Conservation (phyloP, 2,113 vertebrate genomes). For the Nycticryphes semicollaris region DNA sequence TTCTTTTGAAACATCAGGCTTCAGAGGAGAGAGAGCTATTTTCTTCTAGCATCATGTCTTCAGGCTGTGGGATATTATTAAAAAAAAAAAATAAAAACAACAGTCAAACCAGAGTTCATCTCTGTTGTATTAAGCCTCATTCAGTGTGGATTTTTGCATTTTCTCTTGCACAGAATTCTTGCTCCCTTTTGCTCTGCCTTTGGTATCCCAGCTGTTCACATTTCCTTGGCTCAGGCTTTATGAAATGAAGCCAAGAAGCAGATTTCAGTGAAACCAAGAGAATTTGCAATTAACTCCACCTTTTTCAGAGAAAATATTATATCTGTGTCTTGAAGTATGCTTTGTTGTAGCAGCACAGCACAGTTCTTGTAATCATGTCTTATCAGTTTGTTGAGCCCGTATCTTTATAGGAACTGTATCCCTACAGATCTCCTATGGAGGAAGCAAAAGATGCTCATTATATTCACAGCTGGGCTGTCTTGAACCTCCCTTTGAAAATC, state of each 20-base stretch:
- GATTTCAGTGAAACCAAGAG: background rate
- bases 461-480: background rate
- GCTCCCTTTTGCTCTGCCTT: background rate
- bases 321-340: background rate
- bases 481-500: background rate
- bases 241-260: background rate
- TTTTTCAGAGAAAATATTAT: background rate
- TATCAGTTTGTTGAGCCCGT: background rate
- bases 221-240: background rate
- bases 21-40: background rate
- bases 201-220: conserved; percentile 6
- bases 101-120: background rate
- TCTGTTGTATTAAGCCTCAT: background rate
- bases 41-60: background rate
- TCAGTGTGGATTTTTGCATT: background rate
- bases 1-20: conserved; percentile 14
- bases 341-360: background rate
- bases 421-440: background rate
- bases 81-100: background rate
- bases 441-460: conserved; percentile 40
- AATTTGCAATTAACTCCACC: background rate
- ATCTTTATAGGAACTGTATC: background rate
- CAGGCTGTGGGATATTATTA: background rate
- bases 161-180: background rate
- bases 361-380: background rate